These are phyloP conservation scores for Apis dorsata DNA, from an alignment of 1,140 invertebrate species.

Conservation along the genomic window DNA sequence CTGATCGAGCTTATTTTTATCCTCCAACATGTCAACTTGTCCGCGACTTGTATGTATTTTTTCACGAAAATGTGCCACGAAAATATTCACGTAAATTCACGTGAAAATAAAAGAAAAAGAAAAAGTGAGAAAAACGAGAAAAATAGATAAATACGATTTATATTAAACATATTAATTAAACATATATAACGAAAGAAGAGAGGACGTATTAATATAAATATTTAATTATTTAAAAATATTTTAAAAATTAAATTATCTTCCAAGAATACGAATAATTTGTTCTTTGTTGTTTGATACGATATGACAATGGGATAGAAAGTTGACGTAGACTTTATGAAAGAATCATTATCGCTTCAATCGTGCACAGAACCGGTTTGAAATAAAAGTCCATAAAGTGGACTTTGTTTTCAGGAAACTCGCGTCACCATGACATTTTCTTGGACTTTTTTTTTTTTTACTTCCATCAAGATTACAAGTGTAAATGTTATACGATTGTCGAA, in stretches of 20 bases:
- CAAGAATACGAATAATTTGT: no score
- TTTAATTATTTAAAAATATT: no score
- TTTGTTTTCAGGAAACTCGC: background rate
- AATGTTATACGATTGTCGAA: background rate
- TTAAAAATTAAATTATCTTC: no score
- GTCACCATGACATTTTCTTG: background rate
- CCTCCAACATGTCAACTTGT: background rate
- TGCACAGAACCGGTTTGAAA: background rate
- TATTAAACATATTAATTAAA: no score
- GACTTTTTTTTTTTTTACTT: background rate
- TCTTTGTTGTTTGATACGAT: background rate
- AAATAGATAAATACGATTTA: no score
- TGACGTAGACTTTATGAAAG: constrained; percentile 12
- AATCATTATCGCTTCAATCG: background rate
- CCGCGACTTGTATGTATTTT: background rate
- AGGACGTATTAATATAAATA: no score
- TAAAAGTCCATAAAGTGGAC: background rate
- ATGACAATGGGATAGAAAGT: background rate
- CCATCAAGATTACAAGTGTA: background rate
- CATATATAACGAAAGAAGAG: no score
- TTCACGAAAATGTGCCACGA: background rate
- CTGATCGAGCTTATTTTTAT: background rate
- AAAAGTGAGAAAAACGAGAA: background rate
- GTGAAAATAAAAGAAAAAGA: background rate
- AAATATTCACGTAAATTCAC: background rate